phyloP scores from a whole-genome alignment of 2,888 invertebrate species.

The Synergus umbraculus region DNA sequence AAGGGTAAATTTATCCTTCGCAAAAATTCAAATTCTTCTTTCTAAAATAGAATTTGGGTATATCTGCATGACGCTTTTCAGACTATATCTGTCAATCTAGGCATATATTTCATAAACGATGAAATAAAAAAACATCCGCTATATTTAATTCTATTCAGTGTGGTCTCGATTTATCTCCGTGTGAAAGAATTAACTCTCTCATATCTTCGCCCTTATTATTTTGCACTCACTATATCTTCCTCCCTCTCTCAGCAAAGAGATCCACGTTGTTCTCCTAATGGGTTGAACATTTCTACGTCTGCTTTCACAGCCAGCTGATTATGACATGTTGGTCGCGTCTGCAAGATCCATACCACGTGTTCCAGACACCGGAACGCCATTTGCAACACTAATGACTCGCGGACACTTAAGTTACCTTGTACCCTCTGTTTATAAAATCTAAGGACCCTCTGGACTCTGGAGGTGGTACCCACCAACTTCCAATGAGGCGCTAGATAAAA shows the following conservation, averaged over 20 bases:
- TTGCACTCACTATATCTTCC: slow-evolving; percentile 51
- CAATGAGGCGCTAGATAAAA: neutral
- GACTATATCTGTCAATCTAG: too few relatives aligned
- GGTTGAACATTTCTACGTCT: slow-evolving; percentile 72
- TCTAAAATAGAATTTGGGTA: neutral
- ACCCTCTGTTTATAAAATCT: neutral
- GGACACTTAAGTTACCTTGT: slow-evolving; percentile 65
- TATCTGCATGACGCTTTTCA: too few relatives aligned
- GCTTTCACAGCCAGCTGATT: slow-evolving; percentile 76
- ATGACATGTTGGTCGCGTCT: slow-evolving; percentile 74
- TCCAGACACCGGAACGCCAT: slow-evolving; percentile 74
- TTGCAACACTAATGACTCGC: slow-evolving; percentile 75
- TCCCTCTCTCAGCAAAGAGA: slow-evolving; percentile 59
- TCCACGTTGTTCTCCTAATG: slow-evolving; percentile 74
- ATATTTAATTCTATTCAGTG: neutral
- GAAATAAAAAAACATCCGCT: too few relatives aligned
- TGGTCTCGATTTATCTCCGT: neutral
- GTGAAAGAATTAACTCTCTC: slow-evolving; percentile 13
- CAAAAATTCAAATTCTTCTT: neutral
- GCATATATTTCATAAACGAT: too few relatives aligned
- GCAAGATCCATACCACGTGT: slow-evolving; percentile 69
- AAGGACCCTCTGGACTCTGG: neutral
- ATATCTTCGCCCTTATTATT: slow-evolving; percentile 1
- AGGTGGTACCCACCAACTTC: neutral
- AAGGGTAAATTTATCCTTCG: neutral